Evolutionary conservation across 2,888 invertebrate species (phyloP).

Genomic region (Odontocerum albicorne): DNA sequence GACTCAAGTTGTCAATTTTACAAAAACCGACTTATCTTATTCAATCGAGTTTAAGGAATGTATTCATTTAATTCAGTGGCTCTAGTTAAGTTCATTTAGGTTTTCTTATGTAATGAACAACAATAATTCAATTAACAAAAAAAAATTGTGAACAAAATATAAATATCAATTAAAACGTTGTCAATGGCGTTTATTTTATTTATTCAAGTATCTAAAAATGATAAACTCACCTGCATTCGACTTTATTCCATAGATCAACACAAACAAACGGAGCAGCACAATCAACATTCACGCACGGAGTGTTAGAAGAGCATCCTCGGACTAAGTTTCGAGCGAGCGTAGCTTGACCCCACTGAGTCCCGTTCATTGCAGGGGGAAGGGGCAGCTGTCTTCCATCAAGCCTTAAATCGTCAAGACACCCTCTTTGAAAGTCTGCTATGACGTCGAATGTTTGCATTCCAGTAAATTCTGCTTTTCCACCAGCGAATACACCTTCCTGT

Average conservation of each 20-base stretch:
- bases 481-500: constrained; percentile 93
- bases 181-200: no score
- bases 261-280: constrained; percentile 94
- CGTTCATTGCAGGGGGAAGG: constrained; percentile 91
- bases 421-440: constrained; percentile 92
- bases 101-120: no score
- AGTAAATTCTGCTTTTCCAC: constrained; percentile 95
- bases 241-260: constrained; percentile 97
- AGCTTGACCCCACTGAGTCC: constrained; percentile 94
- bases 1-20: no score
- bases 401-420: constrained; percentile 72
- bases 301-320: constrained; percentile 90
- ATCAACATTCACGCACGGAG: constrained; percentile 91
- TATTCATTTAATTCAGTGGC: no score
- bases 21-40: no score
- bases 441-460: constrained; percentile 93
- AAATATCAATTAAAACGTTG: no score
- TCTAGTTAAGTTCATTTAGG: no score
- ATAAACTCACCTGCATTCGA: constrained; percentile 89
- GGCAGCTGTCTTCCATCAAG: constrained; percentile 94
- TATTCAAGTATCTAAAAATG: no score
- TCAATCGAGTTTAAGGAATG: no score
- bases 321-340: constrained; percentile 91
- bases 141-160: no score
- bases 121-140: no score